Conservation (phyloP, 2,113 vertebrate genomes). For the Boleophthalmus pectinirostris region DNA sequence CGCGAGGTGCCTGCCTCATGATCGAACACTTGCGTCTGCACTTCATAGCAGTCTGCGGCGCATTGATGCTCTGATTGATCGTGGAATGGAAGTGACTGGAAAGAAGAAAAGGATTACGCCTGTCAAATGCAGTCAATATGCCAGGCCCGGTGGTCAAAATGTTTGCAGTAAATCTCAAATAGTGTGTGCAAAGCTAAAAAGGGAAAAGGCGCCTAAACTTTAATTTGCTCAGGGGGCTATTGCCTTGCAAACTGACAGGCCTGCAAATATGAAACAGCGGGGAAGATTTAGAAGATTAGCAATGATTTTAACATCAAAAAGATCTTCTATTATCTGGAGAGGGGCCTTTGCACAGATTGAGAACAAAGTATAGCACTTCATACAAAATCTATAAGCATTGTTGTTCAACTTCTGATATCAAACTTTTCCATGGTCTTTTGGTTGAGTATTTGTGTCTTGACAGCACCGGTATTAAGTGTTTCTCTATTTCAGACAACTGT, state of each 20-base stretch:
- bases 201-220: conserved; percentile 44
- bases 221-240: conserved; percentile 64
- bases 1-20: conserved; percentile 79
- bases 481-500: conserved; percentile 49
- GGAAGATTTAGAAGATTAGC: conserved; percentile 73
- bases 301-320: conserved; percentile 72
- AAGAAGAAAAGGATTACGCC: conserved; percentile 87
- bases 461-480: conserved; percentile 53
- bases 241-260: conserved; percentile 69
- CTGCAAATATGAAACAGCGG: conserved; percentile 66
- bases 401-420: conserved; percentile 58
- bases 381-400: conserved; percentile 57
- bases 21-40: conserved; percentile 85
- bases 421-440: conserved; percentile 29
- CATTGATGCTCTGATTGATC: conserved; percentile 92
- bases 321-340: conserved; percentile 65
- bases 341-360: conserved; percentile 50
- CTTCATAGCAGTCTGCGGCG: conserved; percentile 83
- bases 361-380: conserved; percentile 51
- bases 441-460: conserved; percentile 40
- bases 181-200: conserved; percentile 81
- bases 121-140: conserved; percentile 84
- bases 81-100: conserved; percentile 86
- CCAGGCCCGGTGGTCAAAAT: conserved; percentile 79
- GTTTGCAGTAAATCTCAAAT: conserved; percentile 85